Conservation (phyloP, 2,888 invertebrate species). For the Germaria angustata region DNA sequence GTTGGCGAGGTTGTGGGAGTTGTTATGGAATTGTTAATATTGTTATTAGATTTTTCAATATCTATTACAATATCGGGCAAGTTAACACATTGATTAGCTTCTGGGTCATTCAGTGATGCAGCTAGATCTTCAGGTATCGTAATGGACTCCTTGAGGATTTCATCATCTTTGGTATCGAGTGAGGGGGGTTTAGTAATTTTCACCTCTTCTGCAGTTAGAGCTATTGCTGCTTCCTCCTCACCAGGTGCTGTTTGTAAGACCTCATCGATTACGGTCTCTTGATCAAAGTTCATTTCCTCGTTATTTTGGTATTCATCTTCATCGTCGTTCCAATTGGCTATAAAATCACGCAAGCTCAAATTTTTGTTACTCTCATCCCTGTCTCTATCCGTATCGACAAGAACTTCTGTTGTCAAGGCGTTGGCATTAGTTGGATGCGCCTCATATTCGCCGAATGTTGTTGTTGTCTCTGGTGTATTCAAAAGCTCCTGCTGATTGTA, state of each 20-base stretch:
- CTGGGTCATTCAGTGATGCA: constrained; percentile 21
- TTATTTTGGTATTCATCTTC: constrained; percentile 75
- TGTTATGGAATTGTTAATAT: constrained; percentile 44
- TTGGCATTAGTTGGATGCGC: background rate
- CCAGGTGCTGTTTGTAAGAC: constrained; percentile 65
- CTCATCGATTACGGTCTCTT: constrained; percentile 32
- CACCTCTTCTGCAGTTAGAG: background rate
- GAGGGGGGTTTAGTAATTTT: background rate
- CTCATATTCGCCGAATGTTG: constrained; percentile 50
- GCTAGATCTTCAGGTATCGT: background rate
- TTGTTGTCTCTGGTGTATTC: constrained; percentile 51
- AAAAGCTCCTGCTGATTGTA: constrained; percentile 51
- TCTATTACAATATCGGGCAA: constrained; percentile 80
- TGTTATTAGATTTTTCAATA: constrained; percentile 76
- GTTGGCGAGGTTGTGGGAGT: constrained; percentile 19
- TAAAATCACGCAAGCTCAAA: constrained; percentile 78
- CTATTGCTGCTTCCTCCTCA: constrained; percentile 21
- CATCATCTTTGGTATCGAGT: background rate
- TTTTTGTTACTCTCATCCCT: constrained; percentile 69
- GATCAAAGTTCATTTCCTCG: constrained; percentile 60
- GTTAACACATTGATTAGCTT: constrained; percentile 74
- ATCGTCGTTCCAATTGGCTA: constrained; percentile 79
- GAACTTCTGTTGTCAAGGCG: background rate
- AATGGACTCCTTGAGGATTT: background rate
- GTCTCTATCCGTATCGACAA: background rate